A percentile compares a stretch with the other conserved stretches of the same genome.
These are phyloP conservation scores for Scaptomyza tumidula DNA, from an alignment of 2,888 invertebrate species.

Conservation along the genomic window DNA sequence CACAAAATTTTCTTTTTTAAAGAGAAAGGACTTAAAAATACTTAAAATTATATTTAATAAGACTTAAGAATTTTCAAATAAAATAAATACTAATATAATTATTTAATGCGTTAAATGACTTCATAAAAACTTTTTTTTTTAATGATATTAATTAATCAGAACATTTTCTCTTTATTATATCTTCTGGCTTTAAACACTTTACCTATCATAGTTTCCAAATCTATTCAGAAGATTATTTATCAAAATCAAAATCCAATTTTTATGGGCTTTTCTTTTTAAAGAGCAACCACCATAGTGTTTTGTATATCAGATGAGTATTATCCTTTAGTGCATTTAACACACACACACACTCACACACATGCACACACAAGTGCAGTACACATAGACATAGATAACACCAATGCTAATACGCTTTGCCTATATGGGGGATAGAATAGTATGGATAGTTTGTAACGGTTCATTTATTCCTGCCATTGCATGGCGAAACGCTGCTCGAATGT, in stretches of 20 bases:
- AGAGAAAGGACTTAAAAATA: no score
- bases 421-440: neutral
- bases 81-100: no score
- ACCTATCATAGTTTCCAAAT: neutral
- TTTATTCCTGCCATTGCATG: constrained; percentile 78
- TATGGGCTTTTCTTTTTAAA: neutral
- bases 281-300: neutral
- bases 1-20: no score
- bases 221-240: neutral
- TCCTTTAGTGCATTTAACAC: neutral
- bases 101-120: no score
- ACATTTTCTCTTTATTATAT: neutral
- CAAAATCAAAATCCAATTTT: no score
- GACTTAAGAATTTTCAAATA: no score
- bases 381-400: neutral
- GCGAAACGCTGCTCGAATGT: constrained; percentile 77
- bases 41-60: no score
- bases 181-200: no score
- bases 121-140: no score
- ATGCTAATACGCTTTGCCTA: neutral
- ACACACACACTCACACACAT: neutral
- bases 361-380: neutral
- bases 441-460: neutral
- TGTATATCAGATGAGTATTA: neutral
- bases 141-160: no score